phyloP scores from a whole-genome alignment of 2,888 invertebrate species.

The Pecten maximus region DNA sequence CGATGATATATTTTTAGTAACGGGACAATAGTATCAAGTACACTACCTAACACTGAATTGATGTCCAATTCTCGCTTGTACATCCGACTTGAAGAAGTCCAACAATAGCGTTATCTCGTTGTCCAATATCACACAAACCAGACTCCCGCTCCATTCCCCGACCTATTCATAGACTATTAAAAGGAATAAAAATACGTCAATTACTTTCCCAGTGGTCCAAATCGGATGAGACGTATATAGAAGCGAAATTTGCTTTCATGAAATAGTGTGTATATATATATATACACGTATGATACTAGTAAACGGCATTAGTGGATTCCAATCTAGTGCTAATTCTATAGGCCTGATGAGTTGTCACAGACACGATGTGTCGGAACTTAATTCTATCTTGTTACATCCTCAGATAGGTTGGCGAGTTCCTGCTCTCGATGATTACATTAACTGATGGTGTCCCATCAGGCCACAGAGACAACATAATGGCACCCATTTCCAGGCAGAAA shows the following conservation, averaged over 20 bases:
- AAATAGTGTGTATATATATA: not conserved
- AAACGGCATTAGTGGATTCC: conserved; percentile 20
- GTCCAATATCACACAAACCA: not conserved
- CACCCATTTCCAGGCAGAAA: not conserved
- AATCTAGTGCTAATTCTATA: not conserved
- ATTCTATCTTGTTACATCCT: not conserved
- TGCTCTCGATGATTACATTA: not conserved
- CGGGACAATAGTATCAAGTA: not conserved
- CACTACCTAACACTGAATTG: not conserved
- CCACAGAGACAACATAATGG: not conserved
- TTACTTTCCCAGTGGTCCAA: conserved; percentile 3
- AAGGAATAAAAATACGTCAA: conserved; percentile 11
- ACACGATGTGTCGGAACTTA: not conserved
- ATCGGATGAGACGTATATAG: conserved; percentile 22
- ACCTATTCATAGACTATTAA: conserved; percentile 25
- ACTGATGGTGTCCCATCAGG: not conserved
- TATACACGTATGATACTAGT: not conserved
- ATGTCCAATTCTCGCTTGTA: not conserved
- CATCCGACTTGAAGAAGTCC: not conserved
- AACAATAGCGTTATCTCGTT: not conserved
- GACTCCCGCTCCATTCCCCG: not conserved
- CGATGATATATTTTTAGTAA: not conserved
- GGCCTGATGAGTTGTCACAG: conserved; percentile 3
- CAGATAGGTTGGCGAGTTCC: not conserved
- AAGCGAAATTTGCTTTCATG: not conserved